Conservation (phyloP, 2,888 invertebrate species). For the Sarcophaga carnaria region DNA sequence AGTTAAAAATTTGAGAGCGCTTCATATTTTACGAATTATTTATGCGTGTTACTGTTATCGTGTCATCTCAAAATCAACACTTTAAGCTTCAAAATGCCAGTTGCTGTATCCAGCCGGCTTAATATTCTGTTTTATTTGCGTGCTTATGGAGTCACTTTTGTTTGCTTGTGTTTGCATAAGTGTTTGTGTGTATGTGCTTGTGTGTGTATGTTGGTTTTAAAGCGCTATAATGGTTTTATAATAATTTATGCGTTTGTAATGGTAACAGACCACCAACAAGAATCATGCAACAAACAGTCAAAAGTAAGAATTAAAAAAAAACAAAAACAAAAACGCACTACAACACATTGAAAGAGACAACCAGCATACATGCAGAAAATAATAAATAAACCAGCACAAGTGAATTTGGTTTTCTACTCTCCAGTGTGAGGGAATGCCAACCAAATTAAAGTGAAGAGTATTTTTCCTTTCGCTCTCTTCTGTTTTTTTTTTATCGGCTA, state of each 20-base stretch:
- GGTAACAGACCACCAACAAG: conserved; percentile 41
- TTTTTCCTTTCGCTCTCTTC: conserved; percentile 17
- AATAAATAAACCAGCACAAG: conserved; percentile 59
- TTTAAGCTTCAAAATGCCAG: conserved; percentile 48
- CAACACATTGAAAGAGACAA: conserved; percentile 41
- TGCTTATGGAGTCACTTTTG: conserved; percentile 24
- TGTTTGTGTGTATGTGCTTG: neutral
- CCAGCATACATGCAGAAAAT: conserved; percentile 42
- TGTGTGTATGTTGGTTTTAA: conserved; percentile 18
- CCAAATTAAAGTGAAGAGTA: conserved; percentile 48
- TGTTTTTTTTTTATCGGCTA: conserved; percentile 8
- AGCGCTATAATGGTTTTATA: conserved; percentile 57
- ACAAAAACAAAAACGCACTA: neutral
- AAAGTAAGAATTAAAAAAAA: conserved; percentile 32
- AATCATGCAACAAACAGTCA: conserved; percentile 35
- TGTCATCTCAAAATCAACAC: conserved; percentile 61
- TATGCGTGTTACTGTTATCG: conserved; percentile 37
- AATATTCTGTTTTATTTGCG: conserved; percentile 23
- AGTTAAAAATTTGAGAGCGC: conserved; percentile 14
- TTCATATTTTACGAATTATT: conserved; percentile 54
- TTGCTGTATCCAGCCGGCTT: conserved; percentile 34
- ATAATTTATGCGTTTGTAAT: conserved; percentile 66
- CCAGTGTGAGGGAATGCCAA: conserved; percentile 27
- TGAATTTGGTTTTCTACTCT: conserved; percentile 53
- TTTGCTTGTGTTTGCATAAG: neutral